Conservation (phyloP, 1,140 invertebrate species). For the Leptinotarsa lineolata region DNA sequence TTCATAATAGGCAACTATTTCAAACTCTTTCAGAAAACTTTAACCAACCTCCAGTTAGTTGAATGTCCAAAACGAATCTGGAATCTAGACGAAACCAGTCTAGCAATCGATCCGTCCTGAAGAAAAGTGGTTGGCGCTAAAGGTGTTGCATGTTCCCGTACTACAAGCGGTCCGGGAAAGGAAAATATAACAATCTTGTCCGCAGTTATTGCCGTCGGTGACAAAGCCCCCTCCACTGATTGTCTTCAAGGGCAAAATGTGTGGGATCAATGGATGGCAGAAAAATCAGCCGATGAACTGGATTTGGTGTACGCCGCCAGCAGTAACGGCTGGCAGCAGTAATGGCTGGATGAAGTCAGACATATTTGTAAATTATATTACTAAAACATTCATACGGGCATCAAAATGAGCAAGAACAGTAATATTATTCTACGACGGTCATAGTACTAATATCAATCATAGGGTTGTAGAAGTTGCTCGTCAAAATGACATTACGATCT, state of each 20-base stretch:
- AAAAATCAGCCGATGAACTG: neutral
- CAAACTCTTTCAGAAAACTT: too few relatives aligned
- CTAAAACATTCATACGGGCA: neutral
- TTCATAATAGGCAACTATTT: neutral
- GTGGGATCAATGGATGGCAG: neutral
- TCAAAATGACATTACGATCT: too few relatives aligned
- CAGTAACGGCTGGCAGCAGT: neutral
- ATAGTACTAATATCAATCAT: neutral
- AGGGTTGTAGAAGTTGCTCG: neutral
- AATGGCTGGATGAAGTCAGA: neutral
- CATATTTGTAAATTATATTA: neutral
- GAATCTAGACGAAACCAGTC: too few relatives aligned
- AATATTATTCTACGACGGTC: neutral
- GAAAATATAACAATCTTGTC: too few relatives aligned
- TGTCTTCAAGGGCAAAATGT: slow-evolving; percentile 8
- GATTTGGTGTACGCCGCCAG: neutral
- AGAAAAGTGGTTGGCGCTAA: too few relatives aligned
- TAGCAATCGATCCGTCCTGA: too few relatives aligned
- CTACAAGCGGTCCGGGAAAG: too few relatives aligned
- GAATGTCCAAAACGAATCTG: too few relatives aligned
- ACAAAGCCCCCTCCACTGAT: neutral
- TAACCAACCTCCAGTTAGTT: too few relatives aligned
- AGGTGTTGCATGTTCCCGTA: too few relatives aligned
- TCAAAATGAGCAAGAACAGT: neutral
- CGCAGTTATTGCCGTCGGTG: too few relatives aligned